phyloP scores from a whole-genome alignment of 1,140 invertebrate species.

The Metopolophium dirhodum region DNA sequence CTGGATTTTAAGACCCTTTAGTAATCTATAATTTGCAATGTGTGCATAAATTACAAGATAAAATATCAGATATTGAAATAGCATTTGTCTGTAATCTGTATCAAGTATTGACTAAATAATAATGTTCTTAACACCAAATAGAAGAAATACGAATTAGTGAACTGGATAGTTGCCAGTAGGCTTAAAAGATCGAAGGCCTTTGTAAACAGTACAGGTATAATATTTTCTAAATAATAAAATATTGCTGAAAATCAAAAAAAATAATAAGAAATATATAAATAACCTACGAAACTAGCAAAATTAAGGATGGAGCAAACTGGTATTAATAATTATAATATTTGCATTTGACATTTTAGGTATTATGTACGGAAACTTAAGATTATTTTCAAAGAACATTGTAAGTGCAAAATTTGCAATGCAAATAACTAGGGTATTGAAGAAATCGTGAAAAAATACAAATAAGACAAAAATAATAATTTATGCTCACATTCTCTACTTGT shows the following conservation, averaged over 20 bases:
- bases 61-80: not conserved
- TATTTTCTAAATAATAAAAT: no score
- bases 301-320: not conserved
- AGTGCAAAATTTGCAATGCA: not conserved
- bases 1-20: not conserved
- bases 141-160: not conserved
- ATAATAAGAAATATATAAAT: not conserved
- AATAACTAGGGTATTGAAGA: not conserved
- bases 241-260: not conserved
- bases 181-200: not conserved
- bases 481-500: not conserved
- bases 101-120: not conserved
- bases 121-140: not conserved
- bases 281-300: not conserved
- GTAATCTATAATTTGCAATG: not conserved
- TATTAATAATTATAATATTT: not conserved
- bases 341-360: not conserved
- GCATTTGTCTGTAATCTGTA: not conserved
- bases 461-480: not conserved
- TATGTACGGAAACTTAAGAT: not conserved
- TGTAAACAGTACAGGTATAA: not conserved
- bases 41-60: not conserved
- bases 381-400: not conserved
- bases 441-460: not conserved
- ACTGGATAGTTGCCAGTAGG: no score